phyloP scores from a whole-genome alignment of 2,888 invertebrate species.

The Pristionchus entomophagus region DNA sequence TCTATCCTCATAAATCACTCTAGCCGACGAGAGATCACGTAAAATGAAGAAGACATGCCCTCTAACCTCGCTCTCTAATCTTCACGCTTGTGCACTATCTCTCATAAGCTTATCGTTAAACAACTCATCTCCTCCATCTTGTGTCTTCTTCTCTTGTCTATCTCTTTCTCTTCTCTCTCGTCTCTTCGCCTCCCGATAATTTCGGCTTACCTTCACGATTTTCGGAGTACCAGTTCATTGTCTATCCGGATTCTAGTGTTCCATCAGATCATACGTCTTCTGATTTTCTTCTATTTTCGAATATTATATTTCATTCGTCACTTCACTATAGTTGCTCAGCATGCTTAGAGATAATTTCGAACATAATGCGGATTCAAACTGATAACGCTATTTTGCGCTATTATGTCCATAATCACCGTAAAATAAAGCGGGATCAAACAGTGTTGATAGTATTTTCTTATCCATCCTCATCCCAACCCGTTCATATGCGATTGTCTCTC shows the following conservation, averaged over 20 bases:
- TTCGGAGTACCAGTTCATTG: too few relatives aligned
- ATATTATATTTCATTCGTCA: neutral
- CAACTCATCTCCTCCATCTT: neutral
- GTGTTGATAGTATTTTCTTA: too few relatives aligned
- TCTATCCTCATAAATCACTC: neutral
- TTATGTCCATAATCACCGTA: too few relatives aligned
- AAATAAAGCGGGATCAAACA: too few relatives aligned
- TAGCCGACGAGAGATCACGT: neutral
- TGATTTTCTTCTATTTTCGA: neutral
- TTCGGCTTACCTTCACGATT: neutral
- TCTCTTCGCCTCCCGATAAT: neutral
- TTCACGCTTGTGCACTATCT: neutral
- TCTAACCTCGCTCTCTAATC: constrained; percentile 49
- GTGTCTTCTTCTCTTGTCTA: constrained; percentile 26
- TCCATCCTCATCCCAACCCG: too few relatives aligned
- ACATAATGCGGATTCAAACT: too few relatives aligned
- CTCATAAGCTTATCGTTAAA: neutral
- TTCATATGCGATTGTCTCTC: neutral
- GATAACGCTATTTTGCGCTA: too few relatives aligned
- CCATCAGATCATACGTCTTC: too few relatives aligned
- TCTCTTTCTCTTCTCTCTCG: constrained; percentile 38
- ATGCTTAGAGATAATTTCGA: too few relatives aligned
- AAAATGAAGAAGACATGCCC: neutral
- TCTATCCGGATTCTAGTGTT: too few relatives aligned
- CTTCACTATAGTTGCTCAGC: neutral